A percentile compares a stretch with the other conserved stretches of the same genome.
phyloP scores from a whole-genome alignment of 2,888 invertebrate species.

The Sacculina carcini region DNA sequence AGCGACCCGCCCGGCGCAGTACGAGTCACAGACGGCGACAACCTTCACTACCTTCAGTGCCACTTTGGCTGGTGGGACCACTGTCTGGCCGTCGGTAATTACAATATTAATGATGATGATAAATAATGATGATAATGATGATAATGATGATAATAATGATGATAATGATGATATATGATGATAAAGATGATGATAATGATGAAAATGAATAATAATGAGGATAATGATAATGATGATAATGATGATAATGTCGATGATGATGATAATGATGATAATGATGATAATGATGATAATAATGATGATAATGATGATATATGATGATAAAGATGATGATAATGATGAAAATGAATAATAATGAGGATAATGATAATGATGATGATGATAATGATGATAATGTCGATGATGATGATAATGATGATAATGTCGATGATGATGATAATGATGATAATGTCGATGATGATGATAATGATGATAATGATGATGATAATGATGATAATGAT shows the following conservation, averaged over 20 bases:
- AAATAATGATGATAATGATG: not conserved
- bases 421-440: not conserved
- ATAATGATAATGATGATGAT: slow-evolving; percentile 1
- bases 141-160: not conserved
- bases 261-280: not conserved
- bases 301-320: not conserved
- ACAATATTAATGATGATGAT: not conserved
- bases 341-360: not conserved
- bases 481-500: not conserved
- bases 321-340: not conserved
- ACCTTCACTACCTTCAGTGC: slow-evolving; percentile 63
- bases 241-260: not conserved
- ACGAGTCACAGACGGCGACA: slow-evolving; percentile 39
- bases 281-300: not conserved
- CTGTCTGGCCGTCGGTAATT: slow-evolving; percentile 39
- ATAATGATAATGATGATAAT: not conserved
- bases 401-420: slow-evolving; percentile 1
- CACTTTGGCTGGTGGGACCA: slow-evolving; percentile 86
- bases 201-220: not conserved
- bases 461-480: not conserved
- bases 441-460: not conserved
- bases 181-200: not conserved
- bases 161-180: not conserved
- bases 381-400: not conserved
- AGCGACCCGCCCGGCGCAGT: slow-evolving; percentile 59